Percentiles rank a stretch among this genome's conserved stretches.
phyloP scores from a whole-genome alignment of 2,113 vertebrate genomes.

The Ovis aries region DNA sequence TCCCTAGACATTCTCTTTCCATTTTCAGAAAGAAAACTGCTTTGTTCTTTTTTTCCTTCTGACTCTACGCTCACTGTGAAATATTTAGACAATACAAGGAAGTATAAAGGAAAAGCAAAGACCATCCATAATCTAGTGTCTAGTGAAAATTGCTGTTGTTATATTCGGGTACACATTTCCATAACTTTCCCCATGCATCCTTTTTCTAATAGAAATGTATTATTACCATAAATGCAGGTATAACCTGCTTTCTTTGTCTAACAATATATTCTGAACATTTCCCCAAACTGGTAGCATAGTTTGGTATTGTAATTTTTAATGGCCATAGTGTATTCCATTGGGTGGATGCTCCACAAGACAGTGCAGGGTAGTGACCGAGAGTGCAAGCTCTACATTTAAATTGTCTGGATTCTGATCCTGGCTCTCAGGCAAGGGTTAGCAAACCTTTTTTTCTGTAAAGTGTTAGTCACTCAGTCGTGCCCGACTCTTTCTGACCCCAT shows the following conservation, averaged over 20 bases:
- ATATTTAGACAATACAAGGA: conserved; percentile 6
- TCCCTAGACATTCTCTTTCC: not conserved
- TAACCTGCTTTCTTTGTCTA: not conserved
- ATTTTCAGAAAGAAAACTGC: conserved; percentile 14
- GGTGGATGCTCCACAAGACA: not conserved
- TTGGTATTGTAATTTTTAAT: not conserved
- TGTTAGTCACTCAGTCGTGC: not conserved
- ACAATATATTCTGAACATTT: not conserved
- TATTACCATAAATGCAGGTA: not conserved
- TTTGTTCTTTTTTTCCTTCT: not conserved
- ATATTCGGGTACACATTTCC: not conserved
- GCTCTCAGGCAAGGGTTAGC: not conserved
- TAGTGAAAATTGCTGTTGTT: not conserved
- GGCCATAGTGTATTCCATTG: not conserved
- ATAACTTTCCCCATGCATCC: not conserved
- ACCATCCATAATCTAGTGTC: not conserved
- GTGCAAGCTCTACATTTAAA: not conserved
- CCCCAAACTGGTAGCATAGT: not conserved
- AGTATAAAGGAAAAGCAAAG: conserved; percentile 31
- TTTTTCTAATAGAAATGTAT: not conserved
- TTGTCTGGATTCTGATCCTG: not conserved
- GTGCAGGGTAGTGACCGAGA: not conserved
- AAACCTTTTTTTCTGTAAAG: not conserved
- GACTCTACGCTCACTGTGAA: not conserved
- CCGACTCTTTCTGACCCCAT: not conserved